Base-by-base conservation (phyloP, 2,888 invertebrate genomes). In the Norana najaformis region DNA sequence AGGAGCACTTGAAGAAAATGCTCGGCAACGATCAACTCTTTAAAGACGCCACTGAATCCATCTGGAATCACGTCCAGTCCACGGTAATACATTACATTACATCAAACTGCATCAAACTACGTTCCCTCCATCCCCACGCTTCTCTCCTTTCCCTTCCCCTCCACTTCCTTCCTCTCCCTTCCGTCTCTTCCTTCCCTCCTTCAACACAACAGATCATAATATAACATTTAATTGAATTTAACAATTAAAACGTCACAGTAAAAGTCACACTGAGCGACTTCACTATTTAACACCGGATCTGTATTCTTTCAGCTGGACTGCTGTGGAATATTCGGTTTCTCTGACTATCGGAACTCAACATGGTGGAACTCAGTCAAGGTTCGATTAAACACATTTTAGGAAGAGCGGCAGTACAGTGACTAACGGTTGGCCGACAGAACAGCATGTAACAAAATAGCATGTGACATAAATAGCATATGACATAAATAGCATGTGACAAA, bases 341-440 rank as follows among this genome's bases (percentile, higher is more conserved):
- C 36, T 85, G 85, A 85, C 35, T 85, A 85, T 23, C 23, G 18
- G 5, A 85, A 85, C 35, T 85, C 85, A 36, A 11, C 85, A 36
- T 85, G 85, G 85, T 85, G 85, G 85, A 85, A 20, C 85, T 37
- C 85, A 85, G 36, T 14, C 16, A 85, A 85, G 85, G 85, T 85
- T 20, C 8, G 37, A 85, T 47, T 47, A 47, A 20, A 47, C 47
- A 47, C 13, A 13, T 47, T 11, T 5, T 20, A 23, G 5, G 23
- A 23, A 8, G 47, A n/a, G n/a, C n/a, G n/a, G n/a, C n/a, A n/a
- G n/a, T n/a, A n/a, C n/a, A n/a, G n/a, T n/a, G n/a, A n/a, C n/a
- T n/a, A n/a, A n/a, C n/a, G n/a, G n/a, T n/a, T n/a, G n/a, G n/a
- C n/a, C n/a, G n/a, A n/a, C n/a, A n/a, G n/a, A n/a, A n/a, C n/a